A percentile compares a stretch with the other conserved stretches of the same genome.
Conservation (phyloP, 2,888 invertebrate genomes). For the Trilocha varians region DNA sequence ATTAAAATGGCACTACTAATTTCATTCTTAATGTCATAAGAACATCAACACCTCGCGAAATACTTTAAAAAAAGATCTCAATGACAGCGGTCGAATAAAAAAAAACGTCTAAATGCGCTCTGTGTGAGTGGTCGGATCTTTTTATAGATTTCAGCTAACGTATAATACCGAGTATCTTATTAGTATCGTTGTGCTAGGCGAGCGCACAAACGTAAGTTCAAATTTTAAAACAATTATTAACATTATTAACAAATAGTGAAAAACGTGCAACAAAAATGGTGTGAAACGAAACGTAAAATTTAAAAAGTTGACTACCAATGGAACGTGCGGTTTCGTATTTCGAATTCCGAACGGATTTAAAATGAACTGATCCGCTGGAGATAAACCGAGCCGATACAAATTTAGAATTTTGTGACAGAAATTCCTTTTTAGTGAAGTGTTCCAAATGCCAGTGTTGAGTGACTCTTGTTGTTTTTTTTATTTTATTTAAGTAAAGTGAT, state of each 20-base stretch:
- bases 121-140: conserved; percentile 52
- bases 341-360: not conserved
- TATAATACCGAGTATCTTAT: conserved; percentile 38
- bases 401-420: not conserved
- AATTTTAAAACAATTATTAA: not conserved
- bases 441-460: not conserved
- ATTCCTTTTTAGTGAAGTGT: not conserved
- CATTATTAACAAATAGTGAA: not conserved
- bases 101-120: conserved; percentile 33
- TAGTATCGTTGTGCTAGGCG: conserved; percentile 60
- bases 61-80: not conserved
- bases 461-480: not conserved
- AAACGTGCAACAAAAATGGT: no score
- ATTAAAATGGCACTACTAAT: no score
- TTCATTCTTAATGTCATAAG: not conserved
- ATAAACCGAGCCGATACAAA: not conserved
- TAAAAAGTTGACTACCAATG: not conserved
- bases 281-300: no score
- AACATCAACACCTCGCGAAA: not conserved
- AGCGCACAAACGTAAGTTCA: conserved; percentile 63
- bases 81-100: not conserved
- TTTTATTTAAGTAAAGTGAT: not conserved
- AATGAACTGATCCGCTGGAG: not conserved
- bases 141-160: conserved; percentile 65
- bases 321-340: not conserved